Evolutionary conservation across 30 jellyfish, hydroid and myxozoan genomes (phyloP), one percentile per base, ranked within the genome.

Genomic region (Mastigias papua): DNA sequence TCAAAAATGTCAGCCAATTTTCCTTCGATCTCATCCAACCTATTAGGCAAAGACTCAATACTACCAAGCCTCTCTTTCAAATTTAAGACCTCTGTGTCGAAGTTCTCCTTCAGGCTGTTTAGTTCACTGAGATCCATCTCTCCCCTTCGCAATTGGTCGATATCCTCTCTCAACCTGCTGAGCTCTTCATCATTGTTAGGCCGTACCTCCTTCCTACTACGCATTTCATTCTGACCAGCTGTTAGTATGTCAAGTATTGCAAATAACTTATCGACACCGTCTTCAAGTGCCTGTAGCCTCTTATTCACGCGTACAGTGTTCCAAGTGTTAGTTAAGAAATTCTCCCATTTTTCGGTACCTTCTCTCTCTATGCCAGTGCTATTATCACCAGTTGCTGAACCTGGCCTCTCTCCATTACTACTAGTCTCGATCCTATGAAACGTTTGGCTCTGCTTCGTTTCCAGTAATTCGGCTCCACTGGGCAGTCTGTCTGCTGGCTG

Each of bases 201-300:
- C 86, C 67, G 15, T 76, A 31, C 50, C 34, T 20, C 60, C 79
- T 67, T 71, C 26, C 2, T 35, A 57, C 54, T 46, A 3, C 51
- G 37, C 69, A 85, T 26, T 34, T 73, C 68, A 9, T 62, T 60
- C n/a, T 85, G 94, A 1, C 78, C 94, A 2, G 64, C 81, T n/a
- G 94, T 60, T 61, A 85, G 46, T 4, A 85, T 73, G 61, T 85
- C 94, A 11, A 85, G 77, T 88, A 85, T 71, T 1, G 98, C 72
- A 79, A 92, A 92, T 60, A 92, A 65, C 78, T 86, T 92, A 32
- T 86, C 98, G 48, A 86, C 76, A 17, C 93, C 98, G 27, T 92
- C 98, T 58, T 92, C 98, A 30, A 76, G 42, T 23, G 96, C 77
- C 27, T 86, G 90, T 30, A 92, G 84, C 33, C 98, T 64, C 34